Evolutionary conservation across 1,140 invertebrate genomes (phyloP), one percentile per base, ranked within the genome.

Genomic region (Drosophila kohkoa): DNA sequence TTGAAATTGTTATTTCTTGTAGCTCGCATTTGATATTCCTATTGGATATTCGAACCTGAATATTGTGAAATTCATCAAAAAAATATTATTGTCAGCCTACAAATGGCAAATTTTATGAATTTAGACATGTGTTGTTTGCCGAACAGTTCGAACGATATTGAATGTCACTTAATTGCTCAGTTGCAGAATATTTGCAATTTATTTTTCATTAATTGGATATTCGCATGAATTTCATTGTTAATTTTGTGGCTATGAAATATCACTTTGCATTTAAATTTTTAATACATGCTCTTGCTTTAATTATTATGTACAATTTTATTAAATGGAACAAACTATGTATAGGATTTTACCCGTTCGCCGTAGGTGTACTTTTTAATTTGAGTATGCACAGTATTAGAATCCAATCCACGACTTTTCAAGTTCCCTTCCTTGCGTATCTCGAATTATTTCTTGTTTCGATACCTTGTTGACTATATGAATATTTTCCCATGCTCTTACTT

Each of bases 1-100:
- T 57, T 7, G 10, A 38, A 71, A 30, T 57, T 64, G 30, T 45
- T 16, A 15, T 52, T 62, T 54, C 55, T 51, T 46, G n/a, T 30
- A 38, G 3, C 15, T 32, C 38, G 15, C 16, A 35, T 43, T 13
- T n/a, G 41, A 43, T 43, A 43, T 43, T 8, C 51, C 30, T 32
- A 15, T 54, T 35, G 13, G 6, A 30, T 52, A 52, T 7, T 41
- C 25, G 6, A 28, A 10, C 6, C 4, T 6, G 35, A 51, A 28
- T 15, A 38, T 46, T 64, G 46, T 10, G 20, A 51, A 32, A 25
- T 49, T 28, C 46, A 69, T 52, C 28, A 20, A 45, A 57, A 45
- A 57, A 57, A 7, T 25, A 25, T 30, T 13, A 8, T 20, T 65
- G 8, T 3, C 8, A 10, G 35, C 7, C 11, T 28, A n/a, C 11